These are phyloP conservation scores for Macrophya alboannulata DNA, from an alignment of 2,888 invertebrate genomes.

Conservation along the genomic window DNA sequence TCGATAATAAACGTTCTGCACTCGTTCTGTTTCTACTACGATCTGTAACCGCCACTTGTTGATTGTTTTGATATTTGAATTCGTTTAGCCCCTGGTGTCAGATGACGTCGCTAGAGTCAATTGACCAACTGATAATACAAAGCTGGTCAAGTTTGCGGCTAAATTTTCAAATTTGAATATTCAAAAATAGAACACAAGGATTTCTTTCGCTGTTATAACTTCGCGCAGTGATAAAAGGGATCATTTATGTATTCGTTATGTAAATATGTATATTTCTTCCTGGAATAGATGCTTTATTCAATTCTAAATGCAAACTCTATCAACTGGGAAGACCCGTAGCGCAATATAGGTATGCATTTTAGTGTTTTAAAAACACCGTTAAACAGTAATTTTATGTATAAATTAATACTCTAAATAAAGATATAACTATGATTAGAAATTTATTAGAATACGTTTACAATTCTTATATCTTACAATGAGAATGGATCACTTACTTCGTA, in stretches of 20 bases:
- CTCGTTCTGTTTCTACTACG: not conserved
- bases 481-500: not conserved
- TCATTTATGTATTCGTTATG: too few relatives aligned
- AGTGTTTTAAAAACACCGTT: not conserved
- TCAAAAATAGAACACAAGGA: not conserved
- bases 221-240: not conserved
- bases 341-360: not conserved
- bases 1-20: not conserved
- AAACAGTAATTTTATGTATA: too few relatives aligned
- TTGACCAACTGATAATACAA: not conserved
- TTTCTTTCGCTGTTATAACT: not conserved
- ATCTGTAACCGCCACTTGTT: slow-evolving; percentile 36
- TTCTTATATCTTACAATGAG: not conserved
- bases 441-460: slow-evolving; percentile 18
- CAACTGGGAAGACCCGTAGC: not conserved
- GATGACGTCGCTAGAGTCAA: not conserved
- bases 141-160: not conserved
- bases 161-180: not conserved
- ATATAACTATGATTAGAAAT: not conserved
- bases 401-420: not conserved
- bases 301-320: not conserved
- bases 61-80: slow-evolving; percentile 35
- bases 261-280: not conserved
- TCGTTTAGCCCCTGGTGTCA: not conserved
- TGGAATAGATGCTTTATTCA: not conserved